Conservation (phyloP, 2,113 vertebrate genomes). For the Pseudorasbora parva region DNA sequence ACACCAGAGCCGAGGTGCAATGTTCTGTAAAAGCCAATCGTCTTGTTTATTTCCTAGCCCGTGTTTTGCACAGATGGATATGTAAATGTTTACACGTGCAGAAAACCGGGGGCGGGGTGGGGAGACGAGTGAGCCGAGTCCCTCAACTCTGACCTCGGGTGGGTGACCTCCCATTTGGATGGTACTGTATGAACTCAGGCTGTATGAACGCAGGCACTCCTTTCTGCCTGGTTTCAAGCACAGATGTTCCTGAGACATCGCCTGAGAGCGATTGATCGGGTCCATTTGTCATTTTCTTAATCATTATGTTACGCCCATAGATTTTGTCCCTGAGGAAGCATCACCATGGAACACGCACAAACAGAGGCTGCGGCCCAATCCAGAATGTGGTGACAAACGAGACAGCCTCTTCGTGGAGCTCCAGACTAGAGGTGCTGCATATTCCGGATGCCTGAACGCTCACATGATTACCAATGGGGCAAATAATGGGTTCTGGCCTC, state of each 20-base stretch:
- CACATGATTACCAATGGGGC: slow-evolving; percentile 23
- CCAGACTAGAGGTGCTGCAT: slow-evolving; percentile 16
- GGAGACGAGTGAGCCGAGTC: slow-evolving; percentile 7
- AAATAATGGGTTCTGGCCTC: slow-evolving; percentile 25
- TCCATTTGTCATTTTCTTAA: slow-evolving; percentile 40
- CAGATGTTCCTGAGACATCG: slow-evolving; percentile 51
- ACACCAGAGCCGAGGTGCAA: slow-evolving; percentile 37
- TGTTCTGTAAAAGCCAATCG: slow-evolving; percentile 54
- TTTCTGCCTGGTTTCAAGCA: slow-evolving; percentile 41
- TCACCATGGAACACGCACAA: slow-evolving; percentile 30
- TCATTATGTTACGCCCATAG: background rate
- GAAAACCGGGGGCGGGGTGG: slow-evolving; percentile 22
- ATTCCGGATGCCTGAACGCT: background rate
- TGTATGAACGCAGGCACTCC: slow-evolving; percentile 40
- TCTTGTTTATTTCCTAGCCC: slow-evolving; percentile 58
- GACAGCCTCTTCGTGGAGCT: slow-evolving; percentile 30
- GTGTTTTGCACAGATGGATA: slow-evolving; percentile 58
- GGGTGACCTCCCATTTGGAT: slow-evolving; percentile 28
- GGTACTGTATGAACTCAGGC: slow-evolving; percentile 35
- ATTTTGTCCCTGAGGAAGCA: background rate
- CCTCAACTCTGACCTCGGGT: slow-evolving; percentile 31
- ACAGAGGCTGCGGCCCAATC: slow-evolving; percentile 30
- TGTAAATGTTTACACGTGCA: slow-evolving; percentile 63
- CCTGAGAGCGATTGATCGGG: slow-evolving; percentile 58
- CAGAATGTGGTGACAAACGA: slow-evolving; percentile 41